Percentiles rank a stretch among this genome's conserved stretches.
Evolutionary conservation across 1,140 invertebrate genomes (phyloP).

Genomic region (Fopius arisanus): DNA sequence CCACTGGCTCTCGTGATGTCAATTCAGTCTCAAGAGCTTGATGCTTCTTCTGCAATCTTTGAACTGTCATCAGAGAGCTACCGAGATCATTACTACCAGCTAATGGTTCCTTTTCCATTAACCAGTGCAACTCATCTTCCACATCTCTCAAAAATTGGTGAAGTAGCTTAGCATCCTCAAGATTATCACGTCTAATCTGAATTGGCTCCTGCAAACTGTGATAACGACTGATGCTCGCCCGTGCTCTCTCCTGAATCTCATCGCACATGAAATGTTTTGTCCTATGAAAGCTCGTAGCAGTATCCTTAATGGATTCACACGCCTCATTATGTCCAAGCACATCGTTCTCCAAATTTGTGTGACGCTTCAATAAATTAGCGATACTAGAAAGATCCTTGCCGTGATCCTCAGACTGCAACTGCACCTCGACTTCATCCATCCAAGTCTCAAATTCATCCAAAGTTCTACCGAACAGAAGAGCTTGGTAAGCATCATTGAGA

Average conservation of each 20-base stretch:
- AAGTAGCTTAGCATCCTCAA: conserved; percentile 85
- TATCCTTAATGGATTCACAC: conserved; percentile 80
- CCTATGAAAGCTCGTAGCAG: conserved; percentile 76
- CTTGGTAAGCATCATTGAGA: conserved; percentile 92
- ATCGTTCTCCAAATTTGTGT: conserved; percentile 83
- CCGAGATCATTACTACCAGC: conserved; percentile 82
- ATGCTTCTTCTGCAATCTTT: conserved; percentile 97
- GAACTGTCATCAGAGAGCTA: conserved; percentile 86
- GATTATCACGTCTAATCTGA: conserved; percentile 86
- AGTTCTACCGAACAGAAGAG: conserved; percentile 82
- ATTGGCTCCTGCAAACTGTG: conserved; percentile 87
- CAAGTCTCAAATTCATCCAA: conserved; percentile 89
- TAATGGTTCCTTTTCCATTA: conserved; percentile 84
- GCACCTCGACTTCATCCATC: conserved; percentile 87
- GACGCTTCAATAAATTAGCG: conserved; percentile 84
- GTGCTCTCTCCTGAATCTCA: conserved; percentile 79
- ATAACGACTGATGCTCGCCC: conserved; percentile 78
- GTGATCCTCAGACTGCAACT: conserved; percentile 83
- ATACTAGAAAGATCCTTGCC: conserved; percentile 87
- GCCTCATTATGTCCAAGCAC: conserved; percentile 80
- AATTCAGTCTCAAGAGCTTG: conserved; percentile 85
- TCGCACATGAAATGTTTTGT: conserved; percentile 85
- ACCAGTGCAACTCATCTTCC: conserved; percentile 87
- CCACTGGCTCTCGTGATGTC: conserved; percentile 81
- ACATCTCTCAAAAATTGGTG: conserved; percentile 88